These are phyloP conservation scores for Puntigrus tetrazona DNA, from an alignment of 2,113 vertebrate species.

Conservation along the genomic window DNA sequence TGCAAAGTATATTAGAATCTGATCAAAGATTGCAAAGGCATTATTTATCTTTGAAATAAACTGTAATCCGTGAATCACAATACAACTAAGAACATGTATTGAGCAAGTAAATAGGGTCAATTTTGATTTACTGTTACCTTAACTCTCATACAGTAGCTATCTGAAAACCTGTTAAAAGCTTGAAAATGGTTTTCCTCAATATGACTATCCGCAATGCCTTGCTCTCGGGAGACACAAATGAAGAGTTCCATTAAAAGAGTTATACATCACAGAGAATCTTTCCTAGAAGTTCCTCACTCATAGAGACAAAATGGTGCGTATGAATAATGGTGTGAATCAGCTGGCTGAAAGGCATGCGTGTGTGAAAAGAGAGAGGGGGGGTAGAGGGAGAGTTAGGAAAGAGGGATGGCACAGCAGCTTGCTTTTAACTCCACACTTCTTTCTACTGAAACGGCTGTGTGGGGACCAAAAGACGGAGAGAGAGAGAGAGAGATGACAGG, in stretches of 20 bases:
- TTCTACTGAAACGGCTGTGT: background rate
- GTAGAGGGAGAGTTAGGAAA: background rate
- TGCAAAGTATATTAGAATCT: background rate
- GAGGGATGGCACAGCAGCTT: background rate
- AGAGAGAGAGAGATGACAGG: slow-evolving; percentile 6
- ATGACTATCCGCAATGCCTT: slow-evolving; percentile 31
- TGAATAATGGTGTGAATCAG: slow-evolving; percentile 40
- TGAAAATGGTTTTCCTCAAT: slow-evolving; percentile 63
- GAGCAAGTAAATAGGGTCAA: background rate
- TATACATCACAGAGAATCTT: slow-evolving; percentile 29
- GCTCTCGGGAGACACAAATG: slow-evolving; percentile 45
- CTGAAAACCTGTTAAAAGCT: slow-evolving; percentile 35
- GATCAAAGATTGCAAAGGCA: background rate
- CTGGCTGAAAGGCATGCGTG: background rate
- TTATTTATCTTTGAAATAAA: background rate
- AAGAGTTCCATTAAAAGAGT: slow-evolving; percentile 34
- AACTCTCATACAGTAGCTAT: background rate
- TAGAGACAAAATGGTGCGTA: slow-evolving; percentile 33
- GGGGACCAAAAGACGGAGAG: background rate
- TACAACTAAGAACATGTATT: background rate
- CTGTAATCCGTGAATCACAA: background rate
- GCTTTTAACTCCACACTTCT: background rate
- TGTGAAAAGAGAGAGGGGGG: background rate
- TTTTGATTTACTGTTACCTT: background rate
- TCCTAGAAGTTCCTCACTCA: slow-evolving; percentile 7